Evolutionary conservation across 2,797 vertebrate species (phyloP), one percentile per base, ranked within the genome.

Genomic region (Sebastes miniatus): DNA sequence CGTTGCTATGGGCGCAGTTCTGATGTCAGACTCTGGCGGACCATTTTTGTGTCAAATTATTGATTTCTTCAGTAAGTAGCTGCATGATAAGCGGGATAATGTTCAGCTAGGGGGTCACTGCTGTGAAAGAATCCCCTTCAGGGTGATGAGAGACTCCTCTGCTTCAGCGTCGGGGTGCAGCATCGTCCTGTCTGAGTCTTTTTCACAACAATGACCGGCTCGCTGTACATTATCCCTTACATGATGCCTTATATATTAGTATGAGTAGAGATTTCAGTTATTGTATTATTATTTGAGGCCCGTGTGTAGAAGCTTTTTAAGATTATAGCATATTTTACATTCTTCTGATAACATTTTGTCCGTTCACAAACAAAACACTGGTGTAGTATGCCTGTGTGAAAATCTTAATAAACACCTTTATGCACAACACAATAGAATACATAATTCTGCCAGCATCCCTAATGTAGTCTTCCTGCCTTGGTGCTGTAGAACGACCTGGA

Each of bases 401-500:
- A 25, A 54, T 56, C 25, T 57, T 6, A 9, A 36, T 29, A 16
- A 32, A 27, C 14, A 62, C 18, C 22, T 64, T 47, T 8, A 50
- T 50, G 16, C 34, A 73, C 29, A 56, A 20, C 6, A 66, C 39
- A 43, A 43, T 20, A 29, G 20, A 66, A 43, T n/a, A 9, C 6
- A 29, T 14, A 4, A 8, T 22, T 14, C 18, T 39, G 25, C 6
- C 34, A 3, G 8, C 68, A 29, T 20, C 11, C 2, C 5, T 58
- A 16, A 12, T 68, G 58, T 73, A 16, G 43, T 57, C 8, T 3
- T 54, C 27, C 4, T 78, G 27, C 36, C n/a, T 14, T 74, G 76
- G 68, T 71, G 82, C 70, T 93, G 74, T 81, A 99, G 99, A 99
- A 97, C 81, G 99, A 99, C 93, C 91, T 99, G 93, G 99, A 99